These are phyloP conservation scores for Lordiphosa collinella DNA, from an alignment of 1,140 invertebrate genomes.

Conservation along the genomic window DNA sequence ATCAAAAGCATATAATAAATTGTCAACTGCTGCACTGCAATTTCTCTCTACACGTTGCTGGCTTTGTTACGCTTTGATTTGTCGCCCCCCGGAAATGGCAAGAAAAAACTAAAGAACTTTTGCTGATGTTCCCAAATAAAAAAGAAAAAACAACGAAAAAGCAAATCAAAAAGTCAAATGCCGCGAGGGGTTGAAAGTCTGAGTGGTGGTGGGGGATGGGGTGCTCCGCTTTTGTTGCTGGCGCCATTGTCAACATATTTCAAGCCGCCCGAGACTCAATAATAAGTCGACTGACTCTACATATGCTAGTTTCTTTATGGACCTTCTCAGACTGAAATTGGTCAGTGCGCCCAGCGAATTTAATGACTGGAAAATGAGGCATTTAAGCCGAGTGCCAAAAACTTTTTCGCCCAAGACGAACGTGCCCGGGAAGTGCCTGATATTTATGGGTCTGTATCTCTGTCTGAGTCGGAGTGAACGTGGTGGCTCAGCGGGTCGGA, in stretches of 20 bases:
- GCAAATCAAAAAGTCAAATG: constrained; percentile 69
- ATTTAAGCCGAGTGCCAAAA: constrained; percentile 70
- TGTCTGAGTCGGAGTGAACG: constrained; percentile 21
- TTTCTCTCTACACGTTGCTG: constrained; percentile 40
- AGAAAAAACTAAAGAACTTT: constrained; percentile 47
- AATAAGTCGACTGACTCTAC: constrained; percentile 62
- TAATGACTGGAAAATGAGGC: constrained; percentile 75
- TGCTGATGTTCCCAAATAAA: constrained; percentile 60
- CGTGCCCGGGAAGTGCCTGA: constrained; percentile 50
- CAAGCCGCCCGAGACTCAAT: constrained; percentile 58
- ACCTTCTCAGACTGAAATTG: constrained; percentile 48
- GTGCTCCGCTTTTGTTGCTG: constrained; percentile 48
- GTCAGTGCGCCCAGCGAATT: constrained; percentile 59
- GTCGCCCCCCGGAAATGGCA: constrained; percentile 41
- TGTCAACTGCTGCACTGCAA: constrained; percentile 57
- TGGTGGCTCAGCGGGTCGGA: constrained; percentile 24
- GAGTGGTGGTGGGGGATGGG: constrained; percentile 6
- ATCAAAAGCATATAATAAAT: constrained; percentile 67
- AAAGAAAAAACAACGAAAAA: constrained; percentile 20
- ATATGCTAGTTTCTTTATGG: constrained; percentile 35
- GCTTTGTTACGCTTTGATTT: constrained; percentile 70
- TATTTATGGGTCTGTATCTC: constrained; percentile 60
- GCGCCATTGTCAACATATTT: constrained; percentile 78
- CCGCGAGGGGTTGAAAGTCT: constrained; percentile 58
- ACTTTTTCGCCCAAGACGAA: constrained; percentile 35